These are phyloP conservation scores for Spatulosminthurus flaviceps DNA, from an alignment of 2,888 invertebrate species.

Conservation along the genomic window DNA sequence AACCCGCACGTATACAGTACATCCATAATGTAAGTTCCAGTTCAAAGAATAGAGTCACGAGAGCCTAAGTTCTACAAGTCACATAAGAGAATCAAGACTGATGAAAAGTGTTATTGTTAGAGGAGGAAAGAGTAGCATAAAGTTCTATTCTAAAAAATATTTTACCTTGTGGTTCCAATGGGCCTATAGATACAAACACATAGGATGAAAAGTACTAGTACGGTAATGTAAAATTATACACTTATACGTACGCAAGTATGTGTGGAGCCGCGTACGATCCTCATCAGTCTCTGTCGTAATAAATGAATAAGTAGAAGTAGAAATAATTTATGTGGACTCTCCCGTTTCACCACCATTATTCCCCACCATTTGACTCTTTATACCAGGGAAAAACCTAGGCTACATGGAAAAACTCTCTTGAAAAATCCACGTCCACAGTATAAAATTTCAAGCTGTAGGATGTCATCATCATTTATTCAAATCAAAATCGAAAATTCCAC, in stretches of 20 bases:
- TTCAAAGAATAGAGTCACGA: no score
- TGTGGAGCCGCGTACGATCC: neutral
- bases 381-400: neutral
- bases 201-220: no score
- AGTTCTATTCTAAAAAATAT: neutral
- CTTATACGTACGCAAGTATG: no score
- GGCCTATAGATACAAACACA: no score
- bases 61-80: no score
- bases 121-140: neutral
- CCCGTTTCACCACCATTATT: neutral
- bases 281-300: constrained; percentile 18
- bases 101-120: constrained; percentile 8
- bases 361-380: neutral
- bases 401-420: no score
- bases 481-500: neutral
- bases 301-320: constrained; percentile 8
- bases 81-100: constrained; percentile 1
- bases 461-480: constrained; percentile 18
- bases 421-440: no score
- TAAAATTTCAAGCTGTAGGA: neutral
- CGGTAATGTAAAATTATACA: no score
- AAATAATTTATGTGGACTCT: constrained; percentile 13
- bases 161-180: neutral
- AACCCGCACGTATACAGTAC: no score
- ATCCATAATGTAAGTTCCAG: no score